Percentiles rank a stretch among this genome's conserved stretches.
Conservation (phyloP, 2,113 vertebrate species). For the Dromaius novaehollandiae region DNA sequence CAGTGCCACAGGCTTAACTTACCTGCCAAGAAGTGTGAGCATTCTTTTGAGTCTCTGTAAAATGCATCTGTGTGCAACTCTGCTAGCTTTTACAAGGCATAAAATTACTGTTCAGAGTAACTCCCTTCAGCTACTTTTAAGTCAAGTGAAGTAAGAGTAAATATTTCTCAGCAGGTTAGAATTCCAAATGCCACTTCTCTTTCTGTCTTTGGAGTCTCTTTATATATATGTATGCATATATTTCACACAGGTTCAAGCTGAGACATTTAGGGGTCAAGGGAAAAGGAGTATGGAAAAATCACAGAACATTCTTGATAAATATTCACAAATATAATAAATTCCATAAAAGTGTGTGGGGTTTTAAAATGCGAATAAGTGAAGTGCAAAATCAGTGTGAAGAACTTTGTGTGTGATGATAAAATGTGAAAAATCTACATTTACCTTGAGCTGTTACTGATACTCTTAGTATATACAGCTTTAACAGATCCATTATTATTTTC, state of each 20-base stretch:
- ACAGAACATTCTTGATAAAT: conserved; percentile 53
- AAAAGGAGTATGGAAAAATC: conserved; percentile 34
- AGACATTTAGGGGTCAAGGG: conserved; percentile 52
- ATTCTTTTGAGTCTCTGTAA: conserved; percentile 46
- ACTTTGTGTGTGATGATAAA: not conserved
- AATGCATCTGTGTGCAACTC: conserved; percentile 63
- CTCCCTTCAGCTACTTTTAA: conserved; percentile 65
- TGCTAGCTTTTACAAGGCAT: conserved; percentile 66
- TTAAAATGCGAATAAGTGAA: not conserved
- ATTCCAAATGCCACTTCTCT: conserved; percentile 61
- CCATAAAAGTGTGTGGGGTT: not conserved
- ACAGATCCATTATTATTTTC: not conserved
- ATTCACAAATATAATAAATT: conserved; percentile 44
- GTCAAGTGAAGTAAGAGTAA: conserved; percentile 63
- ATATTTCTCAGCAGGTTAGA: conserved; percentile 67
- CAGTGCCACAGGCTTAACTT: conserved; percentile 61
- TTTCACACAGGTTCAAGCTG: conserved; percentile 48
- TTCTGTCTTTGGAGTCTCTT: conserved; percentile 46
- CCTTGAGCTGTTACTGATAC: not conserved
- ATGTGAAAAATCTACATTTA: not conserved
- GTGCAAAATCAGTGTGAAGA: not conserved
- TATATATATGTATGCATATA: conserved; percentile 45
- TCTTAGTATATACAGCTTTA: not conserved
- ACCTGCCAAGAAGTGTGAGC: conserved; percentile 65
- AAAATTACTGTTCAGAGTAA: conserved; percentile 60